Conservation (phyloP, 2,888 invertebrate genomes). For the Lasiommata megera region DNA sequence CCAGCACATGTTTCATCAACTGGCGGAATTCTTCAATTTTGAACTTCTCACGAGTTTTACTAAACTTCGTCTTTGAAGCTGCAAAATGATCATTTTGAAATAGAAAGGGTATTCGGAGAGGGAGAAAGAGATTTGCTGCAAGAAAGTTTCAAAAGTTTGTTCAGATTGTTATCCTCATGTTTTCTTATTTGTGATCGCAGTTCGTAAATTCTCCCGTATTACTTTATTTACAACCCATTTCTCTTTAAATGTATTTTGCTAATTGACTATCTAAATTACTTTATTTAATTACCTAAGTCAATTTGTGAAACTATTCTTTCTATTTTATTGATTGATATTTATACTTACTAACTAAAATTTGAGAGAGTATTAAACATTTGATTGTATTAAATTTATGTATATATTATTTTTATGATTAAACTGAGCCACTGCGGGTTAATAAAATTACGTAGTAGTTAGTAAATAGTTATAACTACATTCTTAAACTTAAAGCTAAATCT, state of each 20-base stretch:
- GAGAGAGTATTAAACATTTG: no score
- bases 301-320: no score
- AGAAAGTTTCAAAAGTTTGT: conserved; percentile 48
- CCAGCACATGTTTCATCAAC: conserved; percentile 28
- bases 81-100: conserved; percentile 39
- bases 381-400: no score
- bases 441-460: no score
- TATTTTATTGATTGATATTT: no score
- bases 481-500: no score
- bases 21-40: conserved; percentile 28
- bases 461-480: no score
- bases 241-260: not conserved
- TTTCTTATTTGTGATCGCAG: conserved; percentile 18
- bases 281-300: no score
- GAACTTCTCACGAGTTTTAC: conserved; percentile 33
- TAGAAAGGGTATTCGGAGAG: conserved; percentile 35
- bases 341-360: no score
- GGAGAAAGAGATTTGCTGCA: conserved; percentile 42
- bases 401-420: no score
- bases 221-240: not conserved
- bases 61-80: conserved; percentile 31
- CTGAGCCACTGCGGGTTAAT: no score
- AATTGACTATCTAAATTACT: not conserved
- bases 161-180: conserved; percentile 28
- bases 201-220: conserved; percentile 9